phyloP scores from a whole-genome alignment of 1,140 invertebrate species.

The Chymomyza costata region DNA sequence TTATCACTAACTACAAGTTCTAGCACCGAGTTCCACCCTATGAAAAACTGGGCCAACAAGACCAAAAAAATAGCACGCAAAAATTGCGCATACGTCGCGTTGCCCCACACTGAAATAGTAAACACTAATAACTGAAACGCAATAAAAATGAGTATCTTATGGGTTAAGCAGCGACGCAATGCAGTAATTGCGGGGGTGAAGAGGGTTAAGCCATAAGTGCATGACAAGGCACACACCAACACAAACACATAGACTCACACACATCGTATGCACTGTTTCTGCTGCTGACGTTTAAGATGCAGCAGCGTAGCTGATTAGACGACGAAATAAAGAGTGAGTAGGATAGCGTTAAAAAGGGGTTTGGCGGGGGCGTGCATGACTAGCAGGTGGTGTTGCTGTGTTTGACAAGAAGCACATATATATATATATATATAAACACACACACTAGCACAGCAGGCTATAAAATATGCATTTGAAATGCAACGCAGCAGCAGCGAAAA shows the following conservation, averaged over 20 bases:
- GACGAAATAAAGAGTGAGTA: constrained; percentile 35
- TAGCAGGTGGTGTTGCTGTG: constrained; percentile 37
- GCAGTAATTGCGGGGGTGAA: constrained; percentile 19
- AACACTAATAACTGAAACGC: constrained; percentile 46
- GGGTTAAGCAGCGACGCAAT: constrained; percentile 43
- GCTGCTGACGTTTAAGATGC: constrained; percentile 14
- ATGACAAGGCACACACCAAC: constrained; percentile 18
- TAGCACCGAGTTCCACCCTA: not conserved
- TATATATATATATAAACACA: not conserved
- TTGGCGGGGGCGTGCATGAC: constrained; percentile 6
- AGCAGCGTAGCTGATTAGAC: constrained; percentile 38
- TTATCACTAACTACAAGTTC: constrained; percentile 37
- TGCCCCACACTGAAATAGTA: constrained; percentile 41
- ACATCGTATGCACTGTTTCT: not conserved
- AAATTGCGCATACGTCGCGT: constrained; percentile 47
- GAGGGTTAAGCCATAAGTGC: constrained; percentile 14
- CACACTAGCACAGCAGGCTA: constrained; percentile 1
- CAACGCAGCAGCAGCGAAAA: constrained; percentile 34
- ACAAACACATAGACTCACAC: constrained; percentile 2
- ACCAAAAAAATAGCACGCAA: constrained; percentile 12
- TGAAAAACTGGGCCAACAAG: constrained; percentile 23
- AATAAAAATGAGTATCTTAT: constrained; percentile 63
- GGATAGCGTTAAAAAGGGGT: too few relatives aligned
- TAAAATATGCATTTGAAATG: constrained; percentile 61
- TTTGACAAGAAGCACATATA: constrained; percentile 1